Conservation (phyloP, 2,797 vertebrate species). For the Sebastes hubbsi region DNA sequence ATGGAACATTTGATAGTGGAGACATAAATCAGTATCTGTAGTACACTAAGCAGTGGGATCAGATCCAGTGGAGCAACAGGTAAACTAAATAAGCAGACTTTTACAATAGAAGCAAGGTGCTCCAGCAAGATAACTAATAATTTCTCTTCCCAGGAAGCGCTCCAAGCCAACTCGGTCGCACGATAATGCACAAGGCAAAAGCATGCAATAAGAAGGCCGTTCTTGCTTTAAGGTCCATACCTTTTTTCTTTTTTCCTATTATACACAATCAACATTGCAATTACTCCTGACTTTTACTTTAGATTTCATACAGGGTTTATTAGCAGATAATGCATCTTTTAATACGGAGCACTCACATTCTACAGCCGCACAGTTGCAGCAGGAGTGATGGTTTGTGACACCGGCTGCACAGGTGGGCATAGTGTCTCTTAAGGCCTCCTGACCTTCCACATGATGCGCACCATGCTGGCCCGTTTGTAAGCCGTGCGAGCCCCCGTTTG, state of each 20-base stretch:
- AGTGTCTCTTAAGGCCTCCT: constrained; percentile 12
- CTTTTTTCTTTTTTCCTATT: constrained; percentile 24
- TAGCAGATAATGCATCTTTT: constrained; percentile 31
- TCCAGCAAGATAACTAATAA: neutral
- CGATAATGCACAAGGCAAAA: too few species aligned
- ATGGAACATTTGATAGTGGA: neutral
- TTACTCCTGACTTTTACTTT: constrained; percentile 26
- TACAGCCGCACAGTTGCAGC: neutral
- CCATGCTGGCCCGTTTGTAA: constrained; percentile 26
- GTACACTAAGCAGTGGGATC: neutral
- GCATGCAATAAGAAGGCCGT: too few species aligned
- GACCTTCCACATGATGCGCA: constrained; percentile 35
- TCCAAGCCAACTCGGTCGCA: neutral
- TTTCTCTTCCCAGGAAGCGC: neutral
- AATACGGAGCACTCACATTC: neutral
- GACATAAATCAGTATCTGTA: neutral
- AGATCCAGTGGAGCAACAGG: neutral
- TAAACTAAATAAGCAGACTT: neutral
- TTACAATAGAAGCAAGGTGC: neutral
- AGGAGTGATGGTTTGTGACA: constrained; percentile 34
- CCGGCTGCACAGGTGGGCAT: constrained; percentile 30
- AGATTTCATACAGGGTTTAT: constrained; percentile 8
- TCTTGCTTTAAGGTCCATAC: too few species aligned
- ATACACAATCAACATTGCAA: constrained; percentile 41
- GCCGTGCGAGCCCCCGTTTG: constrained; percentile 35